Evolutionary conservation across 2,888 invertebrate genomes (phyloP).

Genomic region (Meghimatium bilineatum): DNA sequence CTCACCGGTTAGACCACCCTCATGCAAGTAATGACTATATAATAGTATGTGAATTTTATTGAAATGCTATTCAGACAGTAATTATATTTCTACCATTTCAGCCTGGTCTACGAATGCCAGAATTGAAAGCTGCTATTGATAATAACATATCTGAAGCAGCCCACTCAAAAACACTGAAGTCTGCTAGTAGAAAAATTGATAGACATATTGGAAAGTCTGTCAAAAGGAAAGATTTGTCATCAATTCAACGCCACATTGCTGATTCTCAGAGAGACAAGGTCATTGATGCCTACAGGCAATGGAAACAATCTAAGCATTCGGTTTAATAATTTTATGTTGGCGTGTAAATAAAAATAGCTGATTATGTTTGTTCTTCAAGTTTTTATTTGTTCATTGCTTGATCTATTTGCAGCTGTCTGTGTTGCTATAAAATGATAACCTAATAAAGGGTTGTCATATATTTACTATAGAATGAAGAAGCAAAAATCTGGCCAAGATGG

Average conservation of each 20-base stretch:
- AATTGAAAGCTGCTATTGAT: conserved; percentile 35
- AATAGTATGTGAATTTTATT: too few species aligned
- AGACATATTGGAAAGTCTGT: conserved; percentile 35
- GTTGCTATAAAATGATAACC: too few species aligned
- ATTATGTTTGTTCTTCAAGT: conserved; percentile 10
- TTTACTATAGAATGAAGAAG: too few species aligned
- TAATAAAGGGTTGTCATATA: too few species aligned
- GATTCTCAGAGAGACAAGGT: conserved; percentile 44
- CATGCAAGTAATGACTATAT: too few species aligned
- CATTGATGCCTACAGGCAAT: conserved; percentile 49
- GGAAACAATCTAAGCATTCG: conserved; percentile 34
- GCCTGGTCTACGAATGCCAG: conserved; percentile 44
- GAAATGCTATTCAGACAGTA: neutral
- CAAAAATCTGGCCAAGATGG: too few species aligned
- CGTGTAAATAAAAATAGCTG: neutral
- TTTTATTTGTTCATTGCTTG: neutral
- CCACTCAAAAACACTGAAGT: neutral
- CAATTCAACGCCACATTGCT: conserved; percentile 35
- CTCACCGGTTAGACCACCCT: too few species aligned
- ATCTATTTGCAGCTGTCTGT: too few species aligned
- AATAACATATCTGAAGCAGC: neutral
- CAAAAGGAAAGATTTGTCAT: conserved; percentile 45
- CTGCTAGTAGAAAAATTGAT: neutral
- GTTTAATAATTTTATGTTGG: neutral
- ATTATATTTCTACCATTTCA: conserved; percentile 17